phyloP scores from a whole-genome alignment of 2,113 vertebrate genomes.

The Plotosus lineatus region DNA sequence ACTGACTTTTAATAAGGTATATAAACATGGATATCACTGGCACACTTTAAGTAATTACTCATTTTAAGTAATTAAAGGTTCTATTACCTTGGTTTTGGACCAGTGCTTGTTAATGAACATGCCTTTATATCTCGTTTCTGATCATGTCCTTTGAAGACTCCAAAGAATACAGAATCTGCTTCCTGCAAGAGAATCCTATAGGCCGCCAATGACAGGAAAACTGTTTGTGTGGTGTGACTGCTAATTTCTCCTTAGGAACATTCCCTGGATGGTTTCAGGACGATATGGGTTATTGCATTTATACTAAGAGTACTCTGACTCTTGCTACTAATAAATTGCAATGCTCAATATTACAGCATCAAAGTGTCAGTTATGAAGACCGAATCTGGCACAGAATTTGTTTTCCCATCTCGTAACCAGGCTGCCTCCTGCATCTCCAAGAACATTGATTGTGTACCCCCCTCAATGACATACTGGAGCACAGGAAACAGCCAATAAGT shows the following conservation, averaged over 20 bases:
- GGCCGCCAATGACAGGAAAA: constrained; percentile 41
- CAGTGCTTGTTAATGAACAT: background rate
- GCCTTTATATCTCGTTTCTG: constrained; percentile 14
- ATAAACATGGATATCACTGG: background rate
- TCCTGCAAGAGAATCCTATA: constrained; percentile 23
- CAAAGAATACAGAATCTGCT: background rate
- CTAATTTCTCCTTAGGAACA: constrained; percentile 50
- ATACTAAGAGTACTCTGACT: constrained; percentile 59
- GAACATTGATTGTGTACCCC: constrained; percentile 66
- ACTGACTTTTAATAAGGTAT: background rate
- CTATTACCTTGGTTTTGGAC: background rate
- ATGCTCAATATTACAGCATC: constrained; percentile 64
- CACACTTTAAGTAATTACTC: background rate
- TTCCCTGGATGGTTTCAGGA: constrained; percentile 50
- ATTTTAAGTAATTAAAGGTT: background rate
- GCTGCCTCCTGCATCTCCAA: constrained; percentile 53
- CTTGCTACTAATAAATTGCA: constrained; percentile 67
- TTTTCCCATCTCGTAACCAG: constrained; percentile 72
- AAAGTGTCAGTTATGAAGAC: constrained; percentile 71
- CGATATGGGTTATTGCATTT: constrained; percentile 64
- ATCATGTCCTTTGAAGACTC: background rate
- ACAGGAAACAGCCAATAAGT: constrained; percentile 36
- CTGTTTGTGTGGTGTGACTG: constrained; percentile 47
- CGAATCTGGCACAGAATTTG: constrained; percentile 67
- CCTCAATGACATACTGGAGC: constrained; percentile 58